Base-by-base conservation (phyloP, 2,113 vertebrate species). In the Rhinogobius similis region DNA sequence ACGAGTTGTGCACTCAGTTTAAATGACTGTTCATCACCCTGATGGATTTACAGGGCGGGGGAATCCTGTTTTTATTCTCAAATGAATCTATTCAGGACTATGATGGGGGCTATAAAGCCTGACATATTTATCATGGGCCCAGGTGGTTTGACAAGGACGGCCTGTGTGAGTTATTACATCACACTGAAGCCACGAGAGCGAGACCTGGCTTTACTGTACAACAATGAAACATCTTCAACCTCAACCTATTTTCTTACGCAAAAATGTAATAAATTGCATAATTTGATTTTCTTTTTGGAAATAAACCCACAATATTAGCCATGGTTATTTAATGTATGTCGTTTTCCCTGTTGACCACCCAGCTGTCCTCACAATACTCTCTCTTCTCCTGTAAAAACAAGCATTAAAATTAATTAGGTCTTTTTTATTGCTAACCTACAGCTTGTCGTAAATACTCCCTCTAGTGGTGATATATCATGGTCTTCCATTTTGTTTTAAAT, bases 361-460 rank as follows among this genome's bases (percentile, higher is more conserved):
- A 73, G 79, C 48, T 80, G 29, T 55, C 63, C 52, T 70, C 67
- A 67, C 13, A 63, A 29, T 59, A 75, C 59, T 58, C 52, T 75
- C 77, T 65, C 72, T 77, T 68, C 62, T 65, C 70, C 79, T 87
- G 94, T 95, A 96, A 95, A 95, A 91, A 95, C 43, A 88, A 75
- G 92, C 93, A 95, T 96, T 95, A 95, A 95, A 94, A 95, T 95
- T 93, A 95, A 96, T 95, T 93, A 95, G 92, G 93, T 94, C 86
- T 89, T 90, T 95, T 95, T 93, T 94, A 96, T 93, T 94, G 91
- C 90, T 92, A 59, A 91, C 89, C 72, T 75, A 39, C 32, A 21
- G 18, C n/a, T 73, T 70, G 71, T 65, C 94, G 94, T 95, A 95
- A 95, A 95, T 86, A 91, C 90, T 87, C 92, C 93, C 91, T 89